Evolutionary conservation across 2,797 vertebrate species (phyloP).

Genomic region (Darevskia mixta): DNA sequence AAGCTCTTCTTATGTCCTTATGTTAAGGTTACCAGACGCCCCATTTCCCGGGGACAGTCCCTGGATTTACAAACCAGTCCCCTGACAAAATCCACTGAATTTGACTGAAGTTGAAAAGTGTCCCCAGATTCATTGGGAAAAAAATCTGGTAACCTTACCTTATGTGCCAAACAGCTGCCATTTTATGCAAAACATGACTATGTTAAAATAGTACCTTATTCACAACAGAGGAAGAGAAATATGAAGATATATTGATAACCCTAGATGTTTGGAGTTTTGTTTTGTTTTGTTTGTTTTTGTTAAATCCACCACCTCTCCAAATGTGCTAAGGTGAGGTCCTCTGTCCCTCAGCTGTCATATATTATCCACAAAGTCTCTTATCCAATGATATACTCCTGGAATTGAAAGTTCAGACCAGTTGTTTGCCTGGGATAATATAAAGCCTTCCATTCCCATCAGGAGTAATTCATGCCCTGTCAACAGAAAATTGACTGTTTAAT

Average conservation of each 20-base stretch:
- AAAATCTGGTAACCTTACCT: no score
- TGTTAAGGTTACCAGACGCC: no score
- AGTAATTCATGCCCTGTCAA: conserved; percentile 67
- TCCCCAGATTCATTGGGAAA: no score
- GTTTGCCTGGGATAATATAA: conserved; percentile 65
- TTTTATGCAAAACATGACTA: conserved; percentile 46
- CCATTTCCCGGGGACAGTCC: no score
- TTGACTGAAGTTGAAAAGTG: no score
- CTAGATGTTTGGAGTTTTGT: background rate
- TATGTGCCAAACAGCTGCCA: conserved; percentile 46
- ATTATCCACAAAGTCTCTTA: conserved; percentile 53
- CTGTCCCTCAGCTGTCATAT: conserved; percentile 36
- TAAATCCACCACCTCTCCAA: conserved; percentile 53
- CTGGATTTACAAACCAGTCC: no score
- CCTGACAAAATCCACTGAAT: no score
- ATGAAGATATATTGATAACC: background rate
- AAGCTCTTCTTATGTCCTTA: no score
- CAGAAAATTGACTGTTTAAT: conserved; percentile 72
- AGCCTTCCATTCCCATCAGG: conserved; percentile 61
- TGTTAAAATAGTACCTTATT: background rate
- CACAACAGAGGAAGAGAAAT: no score
- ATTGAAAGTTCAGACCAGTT: conserved; percentile 53
- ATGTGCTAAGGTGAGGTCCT: conserved; percentile 38
- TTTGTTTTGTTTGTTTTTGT: background rate
- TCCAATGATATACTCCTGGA: conserved; percentile 52